Base-by-base conservation (phyloP, 2,797 vertebrate species). In the Mus minutoides region DNA sequence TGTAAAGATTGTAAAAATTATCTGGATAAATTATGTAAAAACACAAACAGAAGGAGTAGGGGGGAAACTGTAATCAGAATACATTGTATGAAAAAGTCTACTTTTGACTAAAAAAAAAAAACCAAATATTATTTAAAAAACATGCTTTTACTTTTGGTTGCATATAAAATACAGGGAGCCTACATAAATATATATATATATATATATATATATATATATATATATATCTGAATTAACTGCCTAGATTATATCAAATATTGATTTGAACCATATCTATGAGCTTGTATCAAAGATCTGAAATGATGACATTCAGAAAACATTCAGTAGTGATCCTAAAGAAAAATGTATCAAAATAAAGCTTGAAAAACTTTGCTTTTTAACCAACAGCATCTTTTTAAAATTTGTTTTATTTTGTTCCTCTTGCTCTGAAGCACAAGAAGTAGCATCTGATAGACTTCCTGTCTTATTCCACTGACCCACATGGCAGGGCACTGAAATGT, bases 1-100 rank as follows among this genome's bases (percentile, higher is more conserved):
- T 89, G 62, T 92, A 88, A 93, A 91, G 89, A 96, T 58, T 52
- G 52, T 54, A 92, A 92, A 49, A 92, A 84, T 96, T 91, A 96
- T 69, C 40, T 84, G 52, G 46, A 3, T 79, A 96, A 96, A 31
- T 94, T 93, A 24, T 84, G 12, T 54, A 29, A 76, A 76, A 76
- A 29, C 5, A 94, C 2, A 92, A 95, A 94, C 67, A 69, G 91
- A 92, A 67, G 12, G 62, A 13, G 17, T 69, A 26, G 21, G 12
- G 3, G 46, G 8, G 31, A 86, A 67, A 69, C 3, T 69, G 12
- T 69, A 86, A 52, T 37, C 46, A 69, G 34, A 69, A n/a, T 52
- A 52, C 37, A 52, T 64, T 49, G 21, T 37, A 14, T 86, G 21
- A 84, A 83, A 85, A 52, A 69, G 12, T n/a, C 31, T 49, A 49